Base-by-base conservation (phyloP, 64 coral and sea anemone genomes). In the Montipora sp. region DNA sequence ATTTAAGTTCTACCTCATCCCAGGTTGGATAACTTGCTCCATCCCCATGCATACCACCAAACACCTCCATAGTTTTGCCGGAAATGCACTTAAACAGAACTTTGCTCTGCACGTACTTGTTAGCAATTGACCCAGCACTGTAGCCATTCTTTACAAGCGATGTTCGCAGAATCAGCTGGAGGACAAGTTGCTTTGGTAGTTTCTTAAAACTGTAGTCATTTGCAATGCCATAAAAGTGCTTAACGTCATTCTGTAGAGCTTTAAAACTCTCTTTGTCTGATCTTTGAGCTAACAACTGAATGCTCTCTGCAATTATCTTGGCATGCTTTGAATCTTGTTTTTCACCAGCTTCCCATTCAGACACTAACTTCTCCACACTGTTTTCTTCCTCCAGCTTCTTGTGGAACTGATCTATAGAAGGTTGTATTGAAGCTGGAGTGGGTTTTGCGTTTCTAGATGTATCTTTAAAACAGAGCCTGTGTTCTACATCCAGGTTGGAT, bases 121-220 rank as follows among this genome's bases (percentile, higher is more conserved):
- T 80, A 47, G 94, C 75, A 77, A 92, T 77, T 13, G 77, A 63
- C 73, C 44, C 83, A 68, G 94, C 48, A 73, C 77, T 79, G 50
- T 88, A 92, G 15, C 84, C 20, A 21, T 76, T 95, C 73, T 48
- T 48, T 22, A 81, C 66, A 18, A 95, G 88, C 49, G 49, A 68
- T 53, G 89, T 91, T 14, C 94, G 82, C 23, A 67, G 83, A 16
- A 95, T 70, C 21, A 95, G 48, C 18, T 84, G 83, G 19, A 91
- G 77, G 14, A 95, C 43, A 10, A 91, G 89, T 67, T 77, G 49
- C 5, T 80, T 91, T 27, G 89, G 94, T 5, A 95, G 7, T 73
- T 79, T 10, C 27, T 63, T 71, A 13, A 75, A 19, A 3, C 71
- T 73, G 11, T 91, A 81, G 76, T 88, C 89, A 67, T 8, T 49